These are phyloP conservation scores for Cebidichthys violaceus DNA, from an alignment of 2,113 vertebrate genomes.

Conservation along the genomic window DNA sequence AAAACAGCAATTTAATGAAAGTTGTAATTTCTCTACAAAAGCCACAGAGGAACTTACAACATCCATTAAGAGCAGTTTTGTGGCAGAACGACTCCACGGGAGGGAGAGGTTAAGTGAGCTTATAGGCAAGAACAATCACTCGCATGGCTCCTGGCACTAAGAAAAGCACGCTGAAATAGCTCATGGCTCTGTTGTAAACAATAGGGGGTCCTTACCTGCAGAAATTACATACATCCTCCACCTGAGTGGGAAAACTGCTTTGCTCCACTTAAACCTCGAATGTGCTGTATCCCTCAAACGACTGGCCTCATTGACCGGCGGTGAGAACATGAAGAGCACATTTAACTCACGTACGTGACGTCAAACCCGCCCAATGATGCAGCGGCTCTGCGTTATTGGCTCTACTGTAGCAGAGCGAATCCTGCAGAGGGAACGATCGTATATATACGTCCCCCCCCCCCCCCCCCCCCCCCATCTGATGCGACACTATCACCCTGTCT, in stretches of 20 bases:
- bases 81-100: constrained; percentile 32
- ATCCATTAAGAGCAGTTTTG: constrained; percentile 42
- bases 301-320: constrained; percentile 38
- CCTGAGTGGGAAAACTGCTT: constrained; percentile 48
- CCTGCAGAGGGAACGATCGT: constrained; percentile 51
- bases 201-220: constrained; percentile 50
- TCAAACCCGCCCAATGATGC: constrained; percentile 36
- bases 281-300: background rate
- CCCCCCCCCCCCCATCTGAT: constrained; percentile 46
- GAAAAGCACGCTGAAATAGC: constrained; percentile 38
- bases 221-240: constrained; percentile 43
- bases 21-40: constrained; percentile 25
- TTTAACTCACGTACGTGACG: constrained; percentile 38
- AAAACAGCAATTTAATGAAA: constrained; percentile 21
- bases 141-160: constrained; percentile 39
- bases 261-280: constrained; percentile 22
- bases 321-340: constrained; percentile 38
- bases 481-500: constrained; percentile 53
- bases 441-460: too few species aligned
- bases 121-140: constrained; percentile 54
- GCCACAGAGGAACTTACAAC: constrained; percentile 29
- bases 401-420: constrained; percentile 39
- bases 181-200: constrained; percentile 48
- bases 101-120: constrained; percentile 61
- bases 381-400: constrained; percentile 25